These are phyloP conservation scores for Pristionchus exspectatus DNA, from an alignment of 2,888 invertebrate genomes.

Conservation along the genomic window DNA sequence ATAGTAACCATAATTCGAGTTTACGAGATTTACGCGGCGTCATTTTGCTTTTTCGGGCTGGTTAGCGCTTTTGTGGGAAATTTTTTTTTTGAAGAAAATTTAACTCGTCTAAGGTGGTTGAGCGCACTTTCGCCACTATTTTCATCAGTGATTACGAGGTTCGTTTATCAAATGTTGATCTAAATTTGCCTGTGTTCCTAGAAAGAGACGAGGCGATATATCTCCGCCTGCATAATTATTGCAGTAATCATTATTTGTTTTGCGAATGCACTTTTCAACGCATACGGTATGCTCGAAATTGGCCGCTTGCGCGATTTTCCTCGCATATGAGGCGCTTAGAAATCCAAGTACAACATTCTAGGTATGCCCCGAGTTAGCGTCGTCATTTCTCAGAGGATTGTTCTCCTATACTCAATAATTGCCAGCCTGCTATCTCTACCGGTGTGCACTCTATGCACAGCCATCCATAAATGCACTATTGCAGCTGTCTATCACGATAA, in stretches of 20 bases:
- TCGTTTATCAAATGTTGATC: no score
- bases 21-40: background rate
- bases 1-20: background rate
- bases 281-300: background rate
- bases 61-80: background rate
- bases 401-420: background rate
- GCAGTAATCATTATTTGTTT: background rate
- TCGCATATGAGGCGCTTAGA: background rate
- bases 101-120: background rate
- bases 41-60: background rate
- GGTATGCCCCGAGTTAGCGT: background rate
- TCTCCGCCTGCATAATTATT: background rate
- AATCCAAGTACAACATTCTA: background rate
- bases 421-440: background rate
- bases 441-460: no score
- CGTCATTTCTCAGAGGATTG: background rate
- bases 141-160: background rate
- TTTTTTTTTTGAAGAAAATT: background rate
- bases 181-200: background rate
- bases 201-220: background rate
- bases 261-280: background rate
- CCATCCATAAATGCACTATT: background rate
- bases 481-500: background rate
- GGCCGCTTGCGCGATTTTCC: no score
- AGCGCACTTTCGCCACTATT: background rate